phyloP scores from a whole-genome alignment of 2,797 vertebrate species.

The Acipenser transmontanus region DNA sequence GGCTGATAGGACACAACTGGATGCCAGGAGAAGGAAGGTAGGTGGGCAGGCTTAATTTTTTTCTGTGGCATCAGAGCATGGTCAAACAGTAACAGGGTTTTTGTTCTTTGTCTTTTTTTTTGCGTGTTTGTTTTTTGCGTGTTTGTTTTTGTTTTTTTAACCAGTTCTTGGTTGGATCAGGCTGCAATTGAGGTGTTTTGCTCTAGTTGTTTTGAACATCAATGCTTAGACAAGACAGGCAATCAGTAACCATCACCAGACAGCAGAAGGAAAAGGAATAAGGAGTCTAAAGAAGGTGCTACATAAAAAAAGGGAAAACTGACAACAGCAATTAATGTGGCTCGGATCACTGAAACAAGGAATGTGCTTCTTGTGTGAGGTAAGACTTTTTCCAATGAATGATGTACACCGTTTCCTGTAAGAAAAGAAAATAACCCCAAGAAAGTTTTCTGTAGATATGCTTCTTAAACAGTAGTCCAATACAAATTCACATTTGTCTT shows the following conservation, averaged over 20 bases:
- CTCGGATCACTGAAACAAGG: slow-evolving; percentile 44
- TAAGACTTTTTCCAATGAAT: slow-evolving; percentile 11
- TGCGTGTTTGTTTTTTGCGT: slow-evolving; percentile 16
- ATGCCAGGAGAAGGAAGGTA: slow-evolving; percentile 32
- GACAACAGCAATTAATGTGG: slow-evolving; percentile 49
- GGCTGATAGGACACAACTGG: slow-evolving; percentile 41
- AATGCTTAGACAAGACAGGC: slow-evolving; percentile 97
- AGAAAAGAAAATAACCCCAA: slow-evolving; percentile 11
- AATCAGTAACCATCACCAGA: slow-evolving; percentile 97
- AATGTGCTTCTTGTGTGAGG: slow-evolving; percentile 20
- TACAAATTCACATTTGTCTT: background rate
- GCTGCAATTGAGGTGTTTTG: slow-evolving; percentile 96
- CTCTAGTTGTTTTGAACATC: slow-evolving; percentile 58
- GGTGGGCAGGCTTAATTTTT: slow-evolving; percentile 40
- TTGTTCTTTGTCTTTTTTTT: slow-evolving; percentile 21
- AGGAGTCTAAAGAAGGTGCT: slow-evolving; percentile 57
- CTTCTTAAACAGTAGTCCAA: background rate
- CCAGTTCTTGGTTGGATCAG: slow-evolving; percentile 84
- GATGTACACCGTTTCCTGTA: background rate
- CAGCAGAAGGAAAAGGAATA: slow-evolving; percentile 57
- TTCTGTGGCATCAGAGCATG: slow-evolving; percentile 45
- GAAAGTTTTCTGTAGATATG: background rate
- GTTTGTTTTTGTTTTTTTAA: slow-evolving; percentile 25
- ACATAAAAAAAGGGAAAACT: slow-evolving; percentile 50
- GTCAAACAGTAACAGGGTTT: slow-evolving; percentile 48